Percentiles rank a stretch among this genome's conserved stretches.
Evolutionary conservation across 2,113 vertebrate genomes (phyloP).

Genomic region (Lasiurus cinereus): DNA sequence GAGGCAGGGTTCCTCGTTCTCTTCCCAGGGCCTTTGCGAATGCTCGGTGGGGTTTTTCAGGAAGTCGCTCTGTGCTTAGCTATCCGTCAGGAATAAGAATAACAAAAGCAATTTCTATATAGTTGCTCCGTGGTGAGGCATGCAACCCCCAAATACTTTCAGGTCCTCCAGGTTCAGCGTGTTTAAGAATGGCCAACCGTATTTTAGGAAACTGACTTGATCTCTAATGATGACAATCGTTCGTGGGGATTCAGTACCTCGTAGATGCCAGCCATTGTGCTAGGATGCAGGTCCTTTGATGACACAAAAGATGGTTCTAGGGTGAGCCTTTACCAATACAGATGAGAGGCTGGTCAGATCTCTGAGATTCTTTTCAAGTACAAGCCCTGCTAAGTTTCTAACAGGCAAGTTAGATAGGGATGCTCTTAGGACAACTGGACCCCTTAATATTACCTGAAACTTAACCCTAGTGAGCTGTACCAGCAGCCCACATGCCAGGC

Average conservation of each 20-base stretch:
- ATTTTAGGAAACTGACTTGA: slow-evolving; percentile 35
- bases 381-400: not conserved
- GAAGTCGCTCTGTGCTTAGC: slow-evolving; percentile 63
- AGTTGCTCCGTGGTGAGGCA: slow-evolving; percentile 48
- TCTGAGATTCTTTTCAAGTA: not conserved
- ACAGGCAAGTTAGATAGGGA: not conserved
- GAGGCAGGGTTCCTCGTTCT: slow-evolving; percentile 38
- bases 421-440: not conserved
- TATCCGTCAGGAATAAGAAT: slow-evolving; percentile 60
- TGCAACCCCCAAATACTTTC: not conserved
- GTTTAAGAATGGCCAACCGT: not conserved
- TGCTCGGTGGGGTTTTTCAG: slow-evolving; percentile 30
- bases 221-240: not conserved
- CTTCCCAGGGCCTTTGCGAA: slow-evolving; percentile 61
- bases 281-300: not conserved
- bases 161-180: slow-evolving; percentile 49
- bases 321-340: not conserved
- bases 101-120: slow-evolving; percentile 63
- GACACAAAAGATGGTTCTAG: not conserved
- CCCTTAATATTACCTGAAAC: not conserved
- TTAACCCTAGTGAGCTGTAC: not conserved
- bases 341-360: not conserved
- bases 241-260: not conserved
- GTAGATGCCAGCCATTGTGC: not conserved
- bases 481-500: not conserved